Percentiles rank a stretch among this genome's conserved stretches.
Conservation (phyloP, 1,140 invertebrate species). For the Drosophila tani region DNA sequence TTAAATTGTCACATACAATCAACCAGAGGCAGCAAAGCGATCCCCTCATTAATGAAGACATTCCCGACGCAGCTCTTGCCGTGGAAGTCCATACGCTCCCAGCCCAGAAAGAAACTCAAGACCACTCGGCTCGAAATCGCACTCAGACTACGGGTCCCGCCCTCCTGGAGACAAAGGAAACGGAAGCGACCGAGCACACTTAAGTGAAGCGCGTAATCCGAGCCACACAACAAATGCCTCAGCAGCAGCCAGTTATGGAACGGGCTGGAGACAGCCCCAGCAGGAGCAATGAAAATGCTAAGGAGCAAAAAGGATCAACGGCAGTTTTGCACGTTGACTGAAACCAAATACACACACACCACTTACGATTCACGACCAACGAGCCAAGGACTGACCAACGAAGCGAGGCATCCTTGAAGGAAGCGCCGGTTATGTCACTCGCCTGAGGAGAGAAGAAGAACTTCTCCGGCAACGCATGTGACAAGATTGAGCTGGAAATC, state of each 20-base stretch:
- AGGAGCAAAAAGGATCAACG: conserved; percentile 77
- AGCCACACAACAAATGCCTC: conserved; percentile 77
- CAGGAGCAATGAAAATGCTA: conserved; percentile 61
- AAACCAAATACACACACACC: conserved; percentile 64
- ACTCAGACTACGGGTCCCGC: conserved; percentile 10
- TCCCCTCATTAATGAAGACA: conserved; percentile 72
- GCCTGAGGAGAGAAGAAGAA: conserved; percentile 6
- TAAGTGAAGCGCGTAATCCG: conserved; percentile 83
- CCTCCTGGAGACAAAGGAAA: conserved; percentile 53
- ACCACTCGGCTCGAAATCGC: conserved; percentile 25
- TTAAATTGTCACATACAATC: conserved; percentile 40
- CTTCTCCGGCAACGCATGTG: conserved; percentile 56
- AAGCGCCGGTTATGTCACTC: conserved; percentile 44
- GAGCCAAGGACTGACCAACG: conserved; percentile 34
- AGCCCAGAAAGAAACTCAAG: conserved; percentile 39
- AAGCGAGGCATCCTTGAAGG: conserved; percentile 22
- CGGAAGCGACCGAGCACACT: conserved; percentile 77
- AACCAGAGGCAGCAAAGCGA: conserved; percentile 34
- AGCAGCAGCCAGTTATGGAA: conserved; percentile 20
- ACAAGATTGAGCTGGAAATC: conserved; percentile 82
- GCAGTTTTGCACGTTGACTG: conserved; percentile 76
- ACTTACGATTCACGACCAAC: background rate
- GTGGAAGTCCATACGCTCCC: conserved; percentile 55
- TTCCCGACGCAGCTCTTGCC: conserved; percentile 35
- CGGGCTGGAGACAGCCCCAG: conserved; percentile 14